phyloP scores from a whole-genome alignment of 2,888 invertebrate species.

The Spilosoma lubricipeda region DNA sequence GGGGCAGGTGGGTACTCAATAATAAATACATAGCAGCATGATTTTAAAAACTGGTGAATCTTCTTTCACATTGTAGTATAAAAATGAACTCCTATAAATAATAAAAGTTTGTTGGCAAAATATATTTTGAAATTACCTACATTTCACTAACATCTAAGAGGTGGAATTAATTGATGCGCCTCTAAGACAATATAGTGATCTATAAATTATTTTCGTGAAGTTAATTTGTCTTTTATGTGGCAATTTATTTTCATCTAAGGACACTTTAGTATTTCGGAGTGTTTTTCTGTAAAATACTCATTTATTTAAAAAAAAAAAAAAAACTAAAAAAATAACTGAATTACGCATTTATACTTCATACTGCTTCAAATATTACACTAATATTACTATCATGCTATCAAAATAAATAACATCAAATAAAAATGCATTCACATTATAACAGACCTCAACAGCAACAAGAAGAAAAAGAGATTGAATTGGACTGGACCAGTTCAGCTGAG shows the following conservation, averaged over 20 bases:
- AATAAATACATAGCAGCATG: no score
- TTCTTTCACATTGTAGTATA: no score
- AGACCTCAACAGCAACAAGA: no score
- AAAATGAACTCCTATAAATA: no score
- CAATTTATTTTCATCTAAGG: neutral
- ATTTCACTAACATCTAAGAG: no score
- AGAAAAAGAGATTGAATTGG: no score
- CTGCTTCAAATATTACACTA: neutral
- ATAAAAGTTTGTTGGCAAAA: no score
- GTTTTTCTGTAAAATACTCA: neutral
- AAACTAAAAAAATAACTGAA: neutral
- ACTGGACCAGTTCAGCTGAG: conserved; percentile 6
- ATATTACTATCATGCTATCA: neutral
- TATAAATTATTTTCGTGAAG: conserved; percentile 21
- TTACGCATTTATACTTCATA: neutral
- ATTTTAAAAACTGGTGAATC: no score
- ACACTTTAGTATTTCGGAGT: neutral
- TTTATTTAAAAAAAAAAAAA: neutral
- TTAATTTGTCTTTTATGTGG: neutral
- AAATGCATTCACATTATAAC: neutral
- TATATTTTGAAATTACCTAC: no score
- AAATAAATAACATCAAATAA: neutral
- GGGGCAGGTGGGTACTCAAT: no score
- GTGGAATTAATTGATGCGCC: no score
- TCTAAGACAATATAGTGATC: conserved; percentile 1